Base-by-base conservation (phyloP, 2,113 vertebrate genomes). In the Leucopsar rothschildi region DNA sequence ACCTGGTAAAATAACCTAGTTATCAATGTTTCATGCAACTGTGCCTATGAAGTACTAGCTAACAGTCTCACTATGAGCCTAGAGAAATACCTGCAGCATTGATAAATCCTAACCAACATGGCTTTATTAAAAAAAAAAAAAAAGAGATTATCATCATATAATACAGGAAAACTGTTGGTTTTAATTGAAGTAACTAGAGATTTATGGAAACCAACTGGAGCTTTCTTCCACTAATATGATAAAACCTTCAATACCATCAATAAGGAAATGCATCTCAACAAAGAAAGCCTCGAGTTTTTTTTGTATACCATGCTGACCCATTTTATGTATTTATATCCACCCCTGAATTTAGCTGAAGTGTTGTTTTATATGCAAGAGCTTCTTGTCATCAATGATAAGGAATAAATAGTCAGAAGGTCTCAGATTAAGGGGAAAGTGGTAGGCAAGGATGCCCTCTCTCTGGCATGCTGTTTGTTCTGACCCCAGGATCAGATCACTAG, bases 1-100 rank as follows among this genome's bases (percentile, higher is more conserved):
- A 87, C 85, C 88, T 96, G 94, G 90, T 95, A 95, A 96, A 96
- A 97, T 93, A 97, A 96, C 93, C 95, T 93, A 96, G 96, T 96
- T 97, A 91, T 95, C 87, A 88, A 90, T 93, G 93, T 96, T 93
- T 96, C 91, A 95, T 83, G 60, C 63, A 88, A 92, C 91, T 89
- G 92, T 85, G 88, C 82, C 87, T 94, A 88, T 78, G 91, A 97
- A 96, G 91, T 82, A 78, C 90, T 94, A 87, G 90, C 85, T 95
- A 94, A 85, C 82, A 63, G 75, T 96, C 95, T 94, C 87, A 85
- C 86, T 89, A 86, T 77, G 92, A 91, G 50, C 68, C 66, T 80
- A 45, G 73, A 96, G 92, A 96, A 93, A 97, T 96, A 95, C 56
- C 88, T 85, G 52, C 10, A 6, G 88, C 86, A 92, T 24, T 93